A percentile compares a stretch with the other conserved stretches of the same genome.
These are phyloP conservation scores for Dicrurus megarhynchus DNA, from an alignment of 2,113 vertebrate genomes.

Conservation along the genomic window DNA sequence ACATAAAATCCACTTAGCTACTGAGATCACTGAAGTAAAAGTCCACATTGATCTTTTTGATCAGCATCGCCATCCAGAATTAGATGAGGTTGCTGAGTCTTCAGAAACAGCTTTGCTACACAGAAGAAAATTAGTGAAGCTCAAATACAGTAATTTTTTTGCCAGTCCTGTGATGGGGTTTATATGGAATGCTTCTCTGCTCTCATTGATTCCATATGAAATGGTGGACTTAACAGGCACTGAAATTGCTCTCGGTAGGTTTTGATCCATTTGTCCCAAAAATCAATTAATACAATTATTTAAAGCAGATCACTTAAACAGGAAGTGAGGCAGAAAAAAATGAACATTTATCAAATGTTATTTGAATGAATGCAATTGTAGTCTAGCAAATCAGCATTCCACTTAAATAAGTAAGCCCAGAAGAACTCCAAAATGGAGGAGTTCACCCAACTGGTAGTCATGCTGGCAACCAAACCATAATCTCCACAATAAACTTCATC, in stretches of 20 bases:
- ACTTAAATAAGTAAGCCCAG: not conserved
- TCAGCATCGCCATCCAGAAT: not conserved
- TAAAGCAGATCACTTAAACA: not conserved
- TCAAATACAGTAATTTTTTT: not conserved
- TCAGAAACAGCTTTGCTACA: not conserved
- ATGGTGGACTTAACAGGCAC: not conserved
- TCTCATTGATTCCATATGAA: not conserved
- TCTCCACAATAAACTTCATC: not conserved
- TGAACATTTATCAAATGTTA: not conserved
- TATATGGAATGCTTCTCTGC: not conserved
- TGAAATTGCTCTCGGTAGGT: not conserved
- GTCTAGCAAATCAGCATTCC: not conserved
- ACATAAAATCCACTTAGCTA: constrained; percentile 42
- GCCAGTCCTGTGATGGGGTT: not conserved
- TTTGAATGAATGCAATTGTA: not conserved
- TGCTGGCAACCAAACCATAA: not conserved
- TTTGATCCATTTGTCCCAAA: not conserved
- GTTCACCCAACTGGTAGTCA: not conserved
- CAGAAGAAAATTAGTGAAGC: not conserved
- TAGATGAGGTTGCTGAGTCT: not conserved
- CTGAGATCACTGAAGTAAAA: not conserved
- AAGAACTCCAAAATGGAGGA: not conserved
- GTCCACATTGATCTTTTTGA: not conserved
- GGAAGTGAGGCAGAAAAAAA: not conserved
- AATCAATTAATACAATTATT: not conserved